A percentile compares a stretch with the other conserved stretches of the same genome.
These are phyloP conservation scores for Orgyia antiqua DNA, from an alignment of 2,888 invertebrate genomes.

Conservation along the genomic window DNA sequence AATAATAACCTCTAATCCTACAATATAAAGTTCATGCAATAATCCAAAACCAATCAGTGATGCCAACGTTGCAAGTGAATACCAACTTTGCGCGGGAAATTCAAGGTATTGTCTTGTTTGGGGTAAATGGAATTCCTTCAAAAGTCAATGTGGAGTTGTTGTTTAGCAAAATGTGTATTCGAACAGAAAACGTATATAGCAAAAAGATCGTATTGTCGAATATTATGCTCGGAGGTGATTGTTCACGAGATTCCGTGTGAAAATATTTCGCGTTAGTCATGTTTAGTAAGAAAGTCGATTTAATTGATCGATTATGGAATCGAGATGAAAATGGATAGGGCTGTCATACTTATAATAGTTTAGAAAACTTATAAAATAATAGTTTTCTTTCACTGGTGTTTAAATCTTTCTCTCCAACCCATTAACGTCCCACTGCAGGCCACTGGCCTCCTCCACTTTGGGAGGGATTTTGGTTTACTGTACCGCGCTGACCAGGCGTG, in stretches of 20 bases:
- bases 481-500: too few species aligned
- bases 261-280: slow-evolving; percentile 36
- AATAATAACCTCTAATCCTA: slow-evolving; percentile 27
- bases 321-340: slow-evolving; percentile 14
- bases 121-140: slow-evolving; percentile 38
- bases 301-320: slow-evolving; percentile 54
- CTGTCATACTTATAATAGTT: too few species aligned
- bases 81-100: slow-evolving; percentile 5
- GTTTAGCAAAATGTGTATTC: slow-evolving; percentile 70
- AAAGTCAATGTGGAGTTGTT: slow-evolving; percentile 25
- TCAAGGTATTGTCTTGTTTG: slow-evolving; percentile 12
- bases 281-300: slow-evolving; percentile 35
- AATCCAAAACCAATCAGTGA: slow-evolving; percentile 4
- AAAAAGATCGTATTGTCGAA: slow-evolving; percentile 55
- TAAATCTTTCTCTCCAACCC: too few species aligned
- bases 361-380: too few species aligned
- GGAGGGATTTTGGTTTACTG: too few species aligned
- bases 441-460: too few species aligned
- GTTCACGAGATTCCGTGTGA: slow-evolving; percentile 50
- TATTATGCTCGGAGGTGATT: slow-evolving; percentile 51
- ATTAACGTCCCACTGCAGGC: too few species aligned
- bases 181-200: slow-evolving; percentile 56
- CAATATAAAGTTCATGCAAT: slow-evolving; percentile 13
- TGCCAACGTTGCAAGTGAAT: slow-evolving; percentile 1
- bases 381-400: too few species aligned